Conservation (phyloP, 2,888 invertebrate genomes). For the Melanchra persicariae region DNA sequence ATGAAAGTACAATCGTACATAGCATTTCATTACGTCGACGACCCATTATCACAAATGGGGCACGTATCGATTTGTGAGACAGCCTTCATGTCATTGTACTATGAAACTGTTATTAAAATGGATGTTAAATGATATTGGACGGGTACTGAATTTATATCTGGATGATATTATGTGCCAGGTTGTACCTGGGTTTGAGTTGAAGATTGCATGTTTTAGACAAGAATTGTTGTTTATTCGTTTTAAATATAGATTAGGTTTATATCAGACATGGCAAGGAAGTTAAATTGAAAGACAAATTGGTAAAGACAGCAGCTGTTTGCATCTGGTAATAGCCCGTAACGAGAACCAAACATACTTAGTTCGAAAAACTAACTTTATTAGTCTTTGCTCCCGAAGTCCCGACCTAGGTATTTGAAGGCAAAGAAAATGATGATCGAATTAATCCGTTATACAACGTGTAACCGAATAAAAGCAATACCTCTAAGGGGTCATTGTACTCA, state of each 20-base stretch:
- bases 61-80: constrained; percentile 38
- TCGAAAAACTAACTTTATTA: background rate
- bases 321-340: constrained; percentile 11
- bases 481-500: too few species aligned
- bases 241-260: background rate
- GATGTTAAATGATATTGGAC: constrained; percentile 19
- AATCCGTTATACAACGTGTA: too few species aligned
- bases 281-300: background rate
- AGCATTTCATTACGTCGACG: constrained; percentile 20
- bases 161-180: constrained; percentile 17
- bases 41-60: constrained; percentile 31
- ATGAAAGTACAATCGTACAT: constrained; percentile 16
- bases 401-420: too few species aligned
- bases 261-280: background rate
- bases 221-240: background rate
- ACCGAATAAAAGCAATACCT: too few species aligned
- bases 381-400: background rate
- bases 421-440: background rate
- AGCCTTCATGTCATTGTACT: constrained; percentile 24
- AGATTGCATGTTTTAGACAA: background rate
- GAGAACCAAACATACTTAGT: background rate
- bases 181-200: constrained; percentile 8
- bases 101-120: constrained; percentile 23
- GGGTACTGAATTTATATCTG: background rate
- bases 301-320: background rate